phyloP scores from a whole-genome alignment of 2,888 invertebrate genomes.

The Tiliacea aurago region DNA sequence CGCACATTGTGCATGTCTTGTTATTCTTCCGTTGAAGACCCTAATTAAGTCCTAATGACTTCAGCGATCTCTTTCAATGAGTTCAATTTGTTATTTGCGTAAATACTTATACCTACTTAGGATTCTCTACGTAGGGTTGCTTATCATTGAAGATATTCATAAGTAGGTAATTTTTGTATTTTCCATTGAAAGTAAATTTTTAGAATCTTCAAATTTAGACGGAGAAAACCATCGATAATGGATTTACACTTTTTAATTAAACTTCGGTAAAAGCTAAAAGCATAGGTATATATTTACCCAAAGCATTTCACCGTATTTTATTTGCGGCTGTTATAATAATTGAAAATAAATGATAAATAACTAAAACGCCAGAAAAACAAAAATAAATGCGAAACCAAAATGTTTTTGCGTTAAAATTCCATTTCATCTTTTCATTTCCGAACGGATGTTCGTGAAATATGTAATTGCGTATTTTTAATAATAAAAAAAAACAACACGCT shows the following conservation, averaged over 20 bases:
- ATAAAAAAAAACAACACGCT: constrained; percentile 54
- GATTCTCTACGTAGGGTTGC: constrained; percentile 1
- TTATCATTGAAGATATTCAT: not conserved
- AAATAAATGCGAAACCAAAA: constrained; percentile 29
- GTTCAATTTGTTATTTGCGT: constrained; percentile 15
- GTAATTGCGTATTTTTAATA: constrained; percentile 40
- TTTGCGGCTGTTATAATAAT: constrained; percentile 33
- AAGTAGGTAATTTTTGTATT: not conserved
- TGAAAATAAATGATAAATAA: constrained; percentile 56
- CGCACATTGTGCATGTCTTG: not conserved
- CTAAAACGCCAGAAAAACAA: constrained; percentile 20
- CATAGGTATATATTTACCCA: not conserved
- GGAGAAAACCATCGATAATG: not conserved
- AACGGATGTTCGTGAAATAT: constrained; percentile 53
- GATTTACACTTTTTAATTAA: not conserved
- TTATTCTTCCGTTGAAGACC: constrained; percentile 10
- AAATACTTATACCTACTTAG: not conserved
- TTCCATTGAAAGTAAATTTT: not conserved
- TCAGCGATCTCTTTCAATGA: constrained; percentile 21
- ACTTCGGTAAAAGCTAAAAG: not conserved
- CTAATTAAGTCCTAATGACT: constrained; percentile 20
- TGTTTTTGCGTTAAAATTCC: constrained; percentile 50
- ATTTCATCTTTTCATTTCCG: constrained; percentile 63
- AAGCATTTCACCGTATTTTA: constrained; percentile 26
- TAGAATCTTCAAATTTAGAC: not conserved